phyloP scores from a whole-genome alignment of 2,113 vertebrate genomes.

The Poecile atricapillus region DNA sequence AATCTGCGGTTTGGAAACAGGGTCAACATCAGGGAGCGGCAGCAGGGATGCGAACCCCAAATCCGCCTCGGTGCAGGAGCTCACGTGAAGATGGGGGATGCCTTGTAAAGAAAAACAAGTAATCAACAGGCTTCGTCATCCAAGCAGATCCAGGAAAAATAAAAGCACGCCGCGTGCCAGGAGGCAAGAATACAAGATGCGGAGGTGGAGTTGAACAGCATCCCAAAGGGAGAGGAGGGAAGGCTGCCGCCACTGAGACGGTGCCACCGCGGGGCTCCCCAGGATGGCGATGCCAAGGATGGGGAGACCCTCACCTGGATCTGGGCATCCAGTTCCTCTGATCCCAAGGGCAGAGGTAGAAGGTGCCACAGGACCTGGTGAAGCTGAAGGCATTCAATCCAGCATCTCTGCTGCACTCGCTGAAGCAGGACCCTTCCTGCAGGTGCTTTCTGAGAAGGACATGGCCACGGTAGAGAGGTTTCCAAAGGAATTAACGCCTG shows the following conservation, averaged over 20 bases:
- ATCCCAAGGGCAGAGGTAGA: fast-evolving
- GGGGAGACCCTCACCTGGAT: not conserved
- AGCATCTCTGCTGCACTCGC: not conserved
- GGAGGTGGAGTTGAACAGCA: conserved; percentile 66
- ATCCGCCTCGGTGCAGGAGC: not conserved
- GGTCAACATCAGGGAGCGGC: not conserved
- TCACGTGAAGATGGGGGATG: not conserved
- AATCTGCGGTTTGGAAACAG: not conserved
- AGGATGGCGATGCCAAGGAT: fast-evolving
- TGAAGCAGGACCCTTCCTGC: not conserved
- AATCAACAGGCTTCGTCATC: conserved; percentile 59
- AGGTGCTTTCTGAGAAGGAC: not conserved
- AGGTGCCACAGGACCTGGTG: fast-evolving
- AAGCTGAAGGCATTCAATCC: not conserved
- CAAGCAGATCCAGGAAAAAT: conserved; percentile 59
- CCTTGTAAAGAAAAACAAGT: conserved; percentile 38
- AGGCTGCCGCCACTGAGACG: not conserved
- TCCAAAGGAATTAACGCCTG: fast-evolving
- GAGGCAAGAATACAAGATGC: conserved; percentile 60
- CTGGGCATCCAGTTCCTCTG: not conserved
- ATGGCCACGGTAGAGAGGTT: fast-evolving
- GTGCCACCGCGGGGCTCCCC: not conserved
- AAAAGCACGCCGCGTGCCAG: conserved; percentile 54
- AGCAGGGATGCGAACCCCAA: not conserved
- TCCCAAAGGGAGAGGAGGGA: conserved; percentile 57